Evolutionary conservation across 2,797 vertebrate species (phyloP), one percentile per base, ranked within the genome.

Genomic region (Morus bassanus): DNA sequence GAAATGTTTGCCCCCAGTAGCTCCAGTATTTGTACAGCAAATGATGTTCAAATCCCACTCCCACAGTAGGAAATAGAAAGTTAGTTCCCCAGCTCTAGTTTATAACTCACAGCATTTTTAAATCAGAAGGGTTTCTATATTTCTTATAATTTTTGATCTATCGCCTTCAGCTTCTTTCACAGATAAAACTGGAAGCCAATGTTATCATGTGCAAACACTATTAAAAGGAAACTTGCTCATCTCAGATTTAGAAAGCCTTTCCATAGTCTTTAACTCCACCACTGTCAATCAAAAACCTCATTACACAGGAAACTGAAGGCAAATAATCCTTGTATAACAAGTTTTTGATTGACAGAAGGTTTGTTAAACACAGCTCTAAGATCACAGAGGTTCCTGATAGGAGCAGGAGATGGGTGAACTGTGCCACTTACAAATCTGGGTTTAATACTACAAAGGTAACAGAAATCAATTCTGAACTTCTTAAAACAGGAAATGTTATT

Each of bases 281-380:
- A 76, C 11, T 93, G 94, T 96, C 96, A 96, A 93, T 96, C 94
- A 96, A 94, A 97, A 95, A 89, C 79, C 92, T 96, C 92, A 95
- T 97, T 96, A 97, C 82, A 81, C 46, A 92, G 63, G 77, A 95
- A 97, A 95, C 76, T 73, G 43, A 96, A 96, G 79, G 91, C 91
- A 97, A 97, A 96, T 94, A 97, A 95, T 93, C 84, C 91, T 84
- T 53, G 92, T 95, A 95, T 79, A 92, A 96, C 91, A 94, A 86
- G 93, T 73, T 93, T 91, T 89, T 93, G 94, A 96, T 77, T 92
- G 97, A 92, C 94, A 88, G 91, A 70, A 83, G 18, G 79, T 88
- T 96, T 95, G 95, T 94, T 95, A 91, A 96, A 96, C 89, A 70
- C 2, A 9, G 79, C 79, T 86, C 18, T 86, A 67, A 83, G 77